Conservation (phyloP, 2,113 vertebrate species). For the Ondatra zibethicus region DNA sequence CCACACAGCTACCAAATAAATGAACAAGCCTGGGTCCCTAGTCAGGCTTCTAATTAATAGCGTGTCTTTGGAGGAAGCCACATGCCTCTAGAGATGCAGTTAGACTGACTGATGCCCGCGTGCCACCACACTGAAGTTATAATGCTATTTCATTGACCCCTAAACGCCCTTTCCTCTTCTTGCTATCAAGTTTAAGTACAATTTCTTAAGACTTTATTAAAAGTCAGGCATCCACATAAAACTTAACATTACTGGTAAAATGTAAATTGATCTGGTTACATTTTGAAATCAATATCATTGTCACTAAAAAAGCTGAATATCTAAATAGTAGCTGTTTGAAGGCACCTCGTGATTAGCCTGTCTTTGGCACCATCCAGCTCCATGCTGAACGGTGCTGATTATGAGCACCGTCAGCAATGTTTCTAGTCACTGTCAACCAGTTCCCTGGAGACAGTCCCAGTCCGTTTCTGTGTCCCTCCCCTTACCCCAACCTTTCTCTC, state of each 20-base stretch:
- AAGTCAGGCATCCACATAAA: background rate
- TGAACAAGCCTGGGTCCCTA: background rate
- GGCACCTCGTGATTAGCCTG: background rate
- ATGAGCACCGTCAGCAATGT: background rate
- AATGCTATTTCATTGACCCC: background rate
- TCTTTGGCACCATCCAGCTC: background rate
- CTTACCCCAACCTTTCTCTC: background rate
- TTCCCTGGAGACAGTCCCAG: background rate
- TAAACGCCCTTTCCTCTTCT: background rate
- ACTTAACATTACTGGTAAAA: conserved; percentile 29
- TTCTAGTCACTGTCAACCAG: background rate
- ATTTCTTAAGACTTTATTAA: background rate
- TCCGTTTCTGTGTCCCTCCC: background rate
- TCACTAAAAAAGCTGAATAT: conserved; percentile 1
- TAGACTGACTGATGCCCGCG: background rate
- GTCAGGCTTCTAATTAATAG: background rate
- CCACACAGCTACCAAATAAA: background rate
- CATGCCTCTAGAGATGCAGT: background rate
- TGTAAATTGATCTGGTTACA: background rate
- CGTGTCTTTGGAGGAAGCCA: background rate
- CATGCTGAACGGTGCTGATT: conserved; percentile 7
- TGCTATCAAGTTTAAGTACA: background rate
- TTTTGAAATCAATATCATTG: conserved; percentile 42
- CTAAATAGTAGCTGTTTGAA: conserved; percentile 23
- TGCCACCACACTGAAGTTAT: background rate